Base-by-base conservation (phyloP, 2,113 vertebrate species). In the Hiodon tergisus region DNA sequence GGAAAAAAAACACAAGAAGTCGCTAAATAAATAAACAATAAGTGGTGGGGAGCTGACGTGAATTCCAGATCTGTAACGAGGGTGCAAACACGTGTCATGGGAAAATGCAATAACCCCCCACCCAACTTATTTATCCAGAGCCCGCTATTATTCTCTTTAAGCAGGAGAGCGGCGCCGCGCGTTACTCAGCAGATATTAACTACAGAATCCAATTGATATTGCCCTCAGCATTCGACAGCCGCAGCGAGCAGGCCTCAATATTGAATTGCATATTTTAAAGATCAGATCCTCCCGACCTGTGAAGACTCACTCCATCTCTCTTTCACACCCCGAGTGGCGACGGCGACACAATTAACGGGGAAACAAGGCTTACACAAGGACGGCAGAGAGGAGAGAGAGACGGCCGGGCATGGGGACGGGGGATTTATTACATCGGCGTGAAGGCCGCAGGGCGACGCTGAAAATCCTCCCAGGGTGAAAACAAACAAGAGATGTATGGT, bases 231-330 rank as follows among this genome's bases (percentile, higher is more conserved):
- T 69, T 60, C 57, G 47, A 60, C 67, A 76, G 57, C 48, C 50
- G 52, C 11, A 61, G 48, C 74, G 48, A 57, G 66, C 55, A 9
- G 65, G 31, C 10, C 57, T 5, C 58, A 67, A 69, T 76, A 76
- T 62, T 69, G 58, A 62, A 69, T 62, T 5, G 16, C 63, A 75
- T 67, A 67, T 75, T 75, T 60, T 72, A 72, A 75, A 75, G 63
- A 59, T 58, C 55, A 31, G 50, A 60, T 70, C 53, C 17, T 57
- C 17, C 55, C 58, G 58, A 76, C 67, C 74, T 61, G 57, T 16
- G 67, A 70, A 76, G 67, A 62, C 67, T 60, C 31, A 31, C 31
- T 31, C 31, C 31, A 31, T 60, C 66, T 46, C 1, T 17, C 62
- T 72, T 74, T 53, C 17, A 14, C 8, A 13, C 59, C 13, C 3